Evolutionary conservation across 2,797 vertebrate genomes (phyloP).

Genomic region (Sciaenops ocellatus): DNA sequence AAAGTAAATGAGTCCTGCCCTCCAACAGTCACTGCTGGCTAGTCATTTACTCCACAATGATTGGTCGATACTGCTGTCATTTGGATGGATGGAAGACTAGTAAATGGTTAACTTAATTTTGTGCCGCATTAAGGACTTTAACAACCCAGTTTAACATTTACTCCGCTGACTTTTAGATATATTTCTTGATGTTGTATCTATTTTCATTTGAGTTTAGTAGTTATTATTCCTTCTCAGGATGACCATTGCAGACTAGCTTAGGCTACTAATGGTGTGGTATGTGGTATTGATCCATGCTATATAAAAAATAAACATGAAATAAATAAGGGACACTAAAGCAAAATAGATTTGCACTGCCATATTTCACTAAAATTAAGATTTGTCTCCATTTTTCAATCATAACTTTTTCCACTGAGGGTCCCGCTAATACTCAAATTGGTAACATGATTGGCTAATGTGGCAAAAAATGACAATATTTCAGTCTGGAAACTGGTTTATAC

Average conservation of each 20-base stretch:
- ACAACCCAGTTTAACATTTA: neutral
- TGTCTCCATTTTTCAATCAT: too few relatives aligned
- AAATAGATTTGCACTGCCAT: neutral
- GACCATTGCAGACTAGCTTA: neutral
- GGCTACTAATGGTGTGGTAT: neutral
- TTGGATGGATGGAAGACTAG: conserved; percentile 22
- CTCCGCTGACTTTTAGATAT: neutral
- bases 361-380: neutral
- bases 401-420: neutral
- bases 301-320: neutral
- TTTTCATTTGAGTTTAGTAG: neutral
- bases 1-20: conserved; percentile 7
- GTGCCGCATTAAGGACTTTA: conserved; percentile 2
- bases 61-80: conserved; percentile 25
- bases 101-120: conserved; percentile 46
- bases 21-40: conserved; percentile 6
- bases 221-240: neutral
- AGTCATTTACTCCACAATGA: conserved; percentile 19
- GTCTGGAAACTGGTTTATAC: neutral
- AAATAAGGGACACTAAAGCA: neutral
- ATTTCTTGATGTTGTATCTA: neutral
- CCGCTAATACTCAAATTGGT: neutral
- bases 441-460: neutral
- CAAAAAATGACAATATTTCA: neutral
- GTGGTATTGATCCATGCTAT: neutral